phyloP scores from a whole-genome alignment of 2,113 vertebrate genomes.

The Marmota monax region DNA sequence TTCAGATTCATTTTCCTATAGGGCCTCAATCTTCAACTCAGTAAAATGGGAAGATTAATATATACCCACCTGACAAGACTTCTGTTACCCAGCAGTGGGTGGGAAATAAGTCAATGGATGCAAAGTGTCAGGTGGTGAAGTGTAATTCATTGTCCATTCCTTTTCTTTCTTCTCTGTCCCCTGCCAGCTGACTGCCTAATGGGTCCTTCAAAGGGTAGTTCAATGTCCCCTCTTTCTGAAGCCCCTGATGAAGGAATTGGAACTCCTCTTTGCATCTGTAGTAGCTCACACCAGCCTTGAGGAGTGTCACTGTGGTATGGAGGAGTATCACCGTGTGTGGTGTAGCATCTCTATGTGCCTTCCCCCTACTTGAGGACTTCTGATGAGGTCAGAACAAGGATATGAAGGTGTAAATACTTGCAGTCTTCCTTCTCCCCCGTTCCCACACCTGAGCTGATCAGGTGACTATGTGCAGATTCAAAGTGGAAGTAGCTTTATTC shows the following conservation, averaged over 20 bases:
- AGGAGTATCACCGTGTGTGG: not conserved
- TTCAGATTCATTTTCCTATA: not conserved
- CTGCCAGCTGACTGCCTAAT: not conserved
- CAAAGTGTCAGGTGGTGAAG: not conserved
- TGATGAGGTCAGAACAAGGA: not conserved
- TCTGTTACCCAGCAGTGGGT: not conserved
- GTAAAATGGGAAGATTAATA: slow-evolving; percentile 24
- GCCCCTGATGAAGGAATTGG: not conserved
- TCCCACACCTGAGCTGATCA: not conserved
- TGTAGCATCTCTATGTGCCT: not conserved
- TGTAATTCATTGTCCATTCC: not conserved
- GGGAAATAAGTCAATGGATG: not conserved
- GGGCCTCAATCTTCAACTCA: slow-evolving; percentile 16
- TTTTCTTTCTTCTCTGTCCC: not conserved
- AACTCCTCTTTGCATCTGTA: not conserved
- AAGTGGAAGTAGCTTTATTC: not conserved
- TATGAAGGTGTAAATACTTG: not conserved
- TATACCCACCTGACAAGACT: not conserved
- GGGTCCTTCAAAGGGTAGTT: not conserved
- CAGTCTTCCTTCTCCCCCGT: not conserved
- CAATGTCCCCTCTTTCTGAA: not conserved
- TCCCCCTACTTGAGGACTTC: not conserved
- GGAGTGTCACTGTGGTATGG: too few species aligned
- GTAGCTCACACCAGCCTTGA: not conserved
- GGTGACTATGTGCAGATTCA: not conserved